Percentiles rank a stretch among this genome's conserved stretches.
phyloP scores from a whole-genome alignment of 2,113 vertebrate genomes.

The Agapornis roseicollis region DNA sequence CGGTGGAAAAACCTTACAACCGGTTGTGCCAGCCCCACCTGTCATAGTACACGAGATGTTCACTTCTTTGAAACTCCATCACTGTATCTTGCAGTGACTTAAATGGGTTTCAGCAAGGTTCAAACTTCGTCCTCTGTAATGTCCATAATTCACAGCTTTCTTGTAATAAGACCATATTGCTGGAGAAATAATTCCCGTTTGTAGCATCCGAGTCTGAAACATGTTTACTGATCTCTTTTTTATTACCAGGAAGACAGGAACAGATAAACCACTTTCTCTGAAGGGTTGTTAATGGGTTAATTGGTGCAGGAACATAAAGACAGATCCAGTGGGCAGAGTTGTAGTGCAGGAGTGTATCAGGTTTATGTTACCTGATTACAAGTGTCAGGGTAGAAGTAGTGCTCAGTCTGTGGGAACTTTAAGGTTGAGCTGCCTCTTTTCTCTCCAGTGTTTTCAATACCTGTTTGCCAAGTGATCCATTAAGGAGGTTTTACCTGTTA shows the following conservation, averaged over 20 bases:
- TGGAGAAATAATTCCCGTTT: not conserved
- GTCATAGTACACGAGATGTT: not conserved
- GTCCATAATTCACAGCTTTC: not conserved
- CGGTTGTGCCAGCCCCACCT: not conserved
- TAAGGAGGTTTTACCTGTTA: not conserved
- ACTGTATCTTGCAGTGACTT: not conserved
- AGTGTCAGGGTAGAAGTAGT: not conserved
- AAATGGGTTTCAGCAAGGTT: not conserved
- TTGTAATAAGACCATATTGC: not conserved
- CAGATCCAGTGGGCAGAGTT: not conserved
- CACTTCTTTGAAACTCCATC: not conserved
- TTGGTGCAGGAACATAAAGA: not conserved
- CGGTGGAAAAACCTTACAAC: not conserved
- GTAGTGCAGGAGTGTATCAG: not conserved
- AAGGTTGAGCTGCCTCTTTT: not conserved
- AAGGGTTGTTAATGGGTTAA: slow-evolving; percentile 24
- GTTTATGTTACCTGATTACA: not conserved
- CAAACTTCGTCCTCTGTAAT: not conserved
- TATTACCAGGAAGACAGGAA: not conserved
- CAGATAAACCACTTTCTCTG: not conserved
- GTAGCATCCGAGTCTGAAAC: not conserved
- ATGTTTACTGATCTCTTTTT: not conserved
- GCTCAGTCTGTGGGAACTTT: not conserved
- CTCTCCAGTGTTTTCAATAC: not conserved
- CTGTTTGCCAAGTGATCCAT: not conserved